Evolutionary conservation across 2,888 invertebrate genomes (phyloP).

Genomic region (Mythimna impura): DNA sequence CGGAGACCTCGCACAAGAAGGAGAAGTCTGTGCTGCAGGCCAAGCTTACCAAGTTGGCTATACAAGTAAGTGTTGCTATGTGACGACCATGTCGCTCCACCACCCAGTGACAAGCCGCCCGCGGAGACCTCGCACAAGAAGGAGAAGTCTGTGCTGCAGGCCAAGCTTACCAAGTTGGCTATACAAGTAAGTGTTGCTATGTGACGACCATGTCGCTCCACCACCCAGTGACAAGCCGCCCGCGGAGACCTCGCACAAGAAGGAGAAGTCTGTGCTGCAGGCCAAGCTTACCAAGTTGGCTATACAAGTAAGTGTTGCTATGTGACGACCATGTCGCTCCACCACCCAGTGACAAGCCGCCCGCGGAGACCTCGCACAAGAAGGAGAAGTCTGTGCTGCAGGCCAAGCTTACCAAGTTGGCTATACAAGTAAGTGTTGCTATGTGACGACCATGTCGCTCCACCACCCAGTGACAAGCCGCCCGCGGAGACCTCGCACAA

Average conservation of each 20-base stretch:
- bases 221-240: constrained; percentile 81
- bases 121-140: constrained; percentile 93
- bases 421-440: too few relatives aligned
- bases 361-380: too few relatives aligned
- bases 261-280: constrained; percentile 99
- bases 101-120: constrained; percentile 79
- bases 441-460: too few relatives aligned
- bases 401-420: too few relatives aligned
- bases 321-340: too few relatives aligned
- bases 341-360: too few relatives aligned
- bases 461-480: too few relatives aligned
- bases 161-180: constrained; percentile 92
- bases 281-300: constrained; percentile 99
- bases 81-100: constrained; percentile 69
- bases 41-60: constrained; percentile 91
- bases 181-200: too few relatives aligned
- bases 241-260: constrained; percentile 27
- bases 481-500: too few relatives aligned
- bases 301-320: constrained; percentile 90
- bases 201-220: constrained; percentile 83
- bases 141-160: constrained; percentile 99
- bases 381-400: too few relatives aligned
- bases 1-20: constrained; percentile 93
- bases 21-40: constrained; percentile 99
- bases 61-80: too few relatives aligned